A percentile compares a stretch with the other conserved stretches of the same genome.
phyloP scores from a whole-genome alignment of 2,888 invertebrate genomes.

The Rhagonycha lutea region DNA sequence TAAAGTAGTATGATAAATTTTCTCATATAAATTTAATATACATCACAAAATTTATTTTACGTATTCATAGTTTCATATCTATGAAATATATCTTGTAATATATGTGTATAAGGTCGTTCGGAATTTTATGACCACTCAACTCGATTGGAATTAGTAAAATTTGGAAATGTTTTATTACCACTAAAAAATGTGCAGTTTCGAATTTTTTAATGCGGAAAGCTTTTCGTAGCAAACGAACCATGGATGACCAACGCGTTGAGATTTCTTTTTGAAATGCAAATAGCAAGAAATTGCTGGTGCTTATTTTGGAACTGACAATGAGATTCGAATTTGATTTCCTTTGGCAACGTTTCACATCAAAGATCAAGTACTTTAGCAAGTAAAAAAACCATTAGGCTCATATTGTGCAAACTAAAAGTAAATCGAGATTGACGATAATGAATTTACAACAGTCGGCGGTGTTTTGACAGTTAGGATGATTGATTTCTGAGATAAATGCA shows the following conservation, averaged over 20 bases:
- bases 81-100: not conserved
- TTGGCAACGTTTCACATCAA: not conserved
- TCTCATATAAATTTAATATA: not conserved
- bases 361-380: conserved; percentile 5
- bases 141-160: not conserved
- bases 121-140: not conserved
- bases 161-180: not conserved
- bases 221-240: not conserved
- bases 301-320: not conserved
- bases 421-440: conserved; percentile 19
- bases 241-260: not conserved
- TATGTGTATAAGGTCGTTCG: not conserved
- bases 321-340: not conserved
- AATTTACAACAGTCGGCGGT: conserved; percentile 7
- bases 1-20: not conserved
- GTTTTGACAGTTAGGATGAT: conserved; percentile 29
- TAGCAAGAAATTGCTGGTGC: not conserved
- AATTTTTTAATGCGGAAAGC: not conserved
- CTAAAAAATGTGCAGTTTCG: not conserved
- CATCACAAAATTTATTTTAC: not conserved
- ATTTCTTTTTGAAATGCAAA: not conserved
- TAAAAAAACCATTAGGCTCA: conserved; percentile 10
- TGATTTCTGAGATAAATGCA: conserved; percentile 24
- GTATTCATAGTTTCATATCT: not conserved
- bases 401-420: conserved; percentile 4